Percentiles rank a stretch among this genome's conserved stretches.
phyloP scores from a whole-genome alignment of 1,140 invertebrate genomes.

The Cherax destructor region DNA sequence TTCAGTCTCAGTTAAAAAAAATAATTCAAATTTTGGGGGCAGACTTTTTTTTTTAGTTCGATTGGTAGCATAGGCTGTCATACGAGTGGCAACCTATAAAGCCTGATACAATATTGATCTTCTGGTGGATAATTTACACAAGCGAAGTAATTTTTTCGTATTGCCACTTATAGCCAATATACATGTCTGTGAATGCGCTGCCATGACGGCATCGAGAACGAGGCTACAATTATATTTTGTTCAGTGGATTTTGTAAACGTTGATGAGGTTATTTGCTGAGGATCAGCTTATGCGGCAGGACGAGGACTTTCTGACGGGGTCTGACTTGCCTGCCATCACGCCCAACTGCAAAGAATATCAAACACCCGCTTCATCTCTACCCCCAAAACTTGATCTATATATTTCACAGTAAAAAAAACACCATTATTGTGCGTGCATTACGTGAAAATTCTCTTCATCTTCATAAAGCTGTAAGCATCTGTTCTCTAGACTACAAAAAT shows the following conservation, averaged over 20 bases:
- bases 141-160: neutral
- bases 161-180: no score
- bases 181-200: no score
- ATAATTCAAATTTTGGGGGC: neutral
- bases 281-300: slow-evolving; percentile 35
- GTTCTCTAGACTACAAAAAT: slow-evolving; percentile 14
- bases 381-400: neutral
- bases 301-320: slow-evolving; percentile 36
- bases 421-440: neutral
- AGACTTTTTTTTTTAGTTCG: neutral
- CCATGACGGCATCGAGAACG: no score
- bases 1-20: neutral
- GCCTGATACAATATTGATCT: neutral
- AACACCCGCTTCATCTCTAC: slow-evolving; percentile 11
- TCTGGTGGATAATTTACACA: neutral
- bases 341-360: slow-evolving; percentile 37
- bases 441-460: neutral
- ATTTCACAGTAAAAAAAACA: neutral
- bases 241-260: neutral
- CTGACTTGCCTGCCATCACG: slow-evolving; percentile 22
- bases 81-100: no score
- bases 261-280: neutral
- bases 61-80: neutral
- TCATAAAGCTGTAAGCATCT: neutral
- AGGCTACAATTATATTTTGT: no score